Base-by-base conservation (phyloP, 2,888 invertebrate genomes). In the Hydrotaea diabolus region DNA sequence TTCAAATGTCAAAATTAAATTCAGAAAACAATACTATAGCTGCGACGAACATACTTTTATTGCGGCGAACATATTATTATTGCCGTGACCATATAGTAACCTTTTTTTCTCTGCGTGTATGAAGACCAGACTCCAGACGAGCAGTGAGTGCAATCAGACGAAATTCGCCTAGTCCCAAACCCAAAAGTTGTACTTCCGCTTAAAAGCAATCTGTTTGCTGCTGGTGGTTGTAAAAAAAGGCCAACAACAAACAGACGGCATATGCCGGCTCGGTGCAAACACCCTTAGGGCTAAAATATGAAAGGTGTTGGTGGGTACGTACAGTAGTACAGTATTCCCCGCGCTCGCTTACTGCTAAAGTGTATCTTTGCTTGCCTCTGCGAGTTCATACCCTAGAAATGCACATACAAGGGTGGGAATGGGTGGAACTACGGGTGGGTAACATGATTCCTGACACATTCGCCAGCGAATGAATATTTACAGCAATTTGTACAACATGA, bases 151-250 rank as follows among this genome's bases (percentile, higher is more conserved):
- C 55, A 55, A 9, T 9, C 21, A 36, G 64, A 66, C 66, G n/a
- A n/a, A 17, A 15, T 4, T 21, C 21, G 21, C 69, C 46, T 8
- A 62, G 39, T 69, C n/a, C 62, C 59, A 2, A 62, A 62, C 62
- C 36, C n/a, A n/a, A n/a, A n/a, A n/a, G 15, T 62, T n/a, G 46
- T 39, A 46, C 69, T 69, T 69, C 69, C 69, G 69, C 69, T 69
- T 46, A 23, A 69, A 46, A 21, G 39, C 15, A 69, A 69, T 43
- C 21, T 46, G 66, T 43, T 17, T 36, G 64, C 36, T 43, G 39
- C 4, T 31, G 64, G 64, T 43, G 39, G 1, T n/a, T n/a, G n/a
- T 21, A 43, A 69, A 62, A 39, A 66, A 69, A 69, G 69, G 39
- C 69, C 69, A 69, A 46, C 69, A 21, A 43, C 39, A 26, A 62